Base-by-base conservation (phyloP, 2,888 invertebrate genomes). In the Tanypteryx hageni region DNA sequence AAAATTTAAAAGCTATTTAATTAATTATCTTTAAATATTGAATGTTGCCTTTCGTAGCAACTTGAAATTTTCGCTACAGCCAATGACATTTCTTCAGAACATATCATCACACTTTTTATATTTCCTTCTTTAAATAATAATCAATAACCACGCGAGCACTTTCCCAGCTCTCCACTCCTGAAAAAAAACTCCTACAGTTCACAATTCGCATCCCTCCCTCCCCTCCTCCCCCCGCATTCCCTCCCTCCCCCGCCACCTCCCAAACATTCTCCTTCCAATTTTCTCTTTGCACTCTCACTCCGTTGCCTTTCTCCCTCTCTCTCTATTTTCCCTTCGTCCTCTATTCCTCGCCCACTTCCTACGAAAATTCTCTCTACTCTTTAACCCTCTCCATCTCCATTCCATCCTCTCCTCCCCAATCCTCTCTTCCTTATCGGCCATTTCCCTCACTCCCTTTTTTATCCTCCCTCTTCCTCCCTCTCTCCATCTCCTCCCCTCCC, bases 401-500 rank as follows among this genome's bases (percentile, higher is more conserved):
- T 89, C 44, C 92, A 76, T 18, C 5, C 91, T 22, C 56, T 61
- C 61, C 68, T 56, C 86, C 68, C 22, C 68, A 31, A n/a, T 56
- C 11, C 58, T 44, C 44, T 59, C 61, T 44, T 59, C 27, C 92
- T 93, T 93, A 92, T 93, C 93, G 92, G 92, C 93, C 92, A 92
- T 92, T 92, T 85, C 93, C 92, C 91, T 89, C 92, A 92, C 93
- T 91, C 93, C 93, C 93, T 93, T 92, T 93, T 93, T 84, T 92
- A 76, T 93, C 92, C 92, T 93, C 68, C 91, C 94, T 94, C 93
- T 93, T 93, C 95, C 93, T 86, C 94, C 95, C 95, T 95, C 95
- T 95, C 95, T 95, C 95, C 95, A 95, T 95, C 95, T 93, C 95
- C 93, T 86, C 94, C 95, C 95, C 95, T 95, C 95, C 95, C 95